A percentile compares a stretch with the other conserved stretches of the same genome.
These are phyloP conservation scores for Rhagophthalmus giganteus DNA, from an alignment of 2,888 invertebrate species.

Conservation along the genomic window DNA sequence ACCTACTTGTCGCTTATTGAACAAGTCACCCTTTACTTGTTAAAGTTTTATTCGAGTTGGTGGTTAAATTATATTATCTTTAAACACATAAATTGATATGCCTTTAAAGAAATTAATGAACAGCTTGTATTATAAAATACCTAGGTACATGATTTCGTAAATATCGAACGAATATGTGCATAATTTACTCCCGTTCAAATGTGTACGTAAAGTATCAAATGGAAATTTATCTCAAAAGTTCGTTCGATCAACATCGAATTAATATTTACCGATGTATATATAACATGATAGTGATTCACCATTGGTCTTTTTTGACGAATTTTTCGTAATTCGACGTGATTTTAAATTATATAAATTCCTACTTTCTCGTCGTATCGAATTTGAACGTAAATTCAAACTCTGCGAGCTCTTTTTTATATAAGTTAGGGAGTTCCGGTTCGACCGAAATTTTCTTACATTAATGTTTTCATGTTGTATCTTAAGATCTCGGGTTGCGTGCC, in stretches of 20 bases:
- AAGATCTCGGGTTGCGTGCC: background rate
- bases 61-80: too few relatives aligned
- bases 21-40: too few relatives aligned
- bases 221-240: slow-evolving; percentile 7
- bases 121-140: too few relatives aligned
- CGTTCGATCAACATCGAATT: slow-evolving; percentile 4
- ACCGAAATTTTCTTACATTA: background rate
- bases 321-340: background rate
- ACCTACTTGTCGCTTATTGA: too few relatives aligned
- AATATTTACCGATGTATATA: slow-evolving; percentile 10
- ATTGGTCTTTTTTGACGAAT: background rate
- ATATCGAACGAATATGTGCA: slow-evolving; percentile 6
- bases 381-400: background rate
- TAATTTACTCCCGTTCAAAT: slow-evolving; percentile 13
- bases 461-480: background rate
- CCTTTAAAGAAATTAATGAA: background rate
- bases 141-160: background rate
- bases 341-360: background rate
- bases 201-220: slow-evolving; percentile 12
- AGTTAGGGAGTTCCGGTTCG: background rate
- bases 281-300: slow-evolving; percentile 1
- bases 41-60: too few relatives aligned
- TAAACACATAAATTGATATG: background rate
- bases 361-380: background rate
- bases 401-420: background rate